Evolutionary conservation across 1,140 invertebrate genomes (phyloP).

Genomic region (Aphaenogaster ashmeadi): DNA sequence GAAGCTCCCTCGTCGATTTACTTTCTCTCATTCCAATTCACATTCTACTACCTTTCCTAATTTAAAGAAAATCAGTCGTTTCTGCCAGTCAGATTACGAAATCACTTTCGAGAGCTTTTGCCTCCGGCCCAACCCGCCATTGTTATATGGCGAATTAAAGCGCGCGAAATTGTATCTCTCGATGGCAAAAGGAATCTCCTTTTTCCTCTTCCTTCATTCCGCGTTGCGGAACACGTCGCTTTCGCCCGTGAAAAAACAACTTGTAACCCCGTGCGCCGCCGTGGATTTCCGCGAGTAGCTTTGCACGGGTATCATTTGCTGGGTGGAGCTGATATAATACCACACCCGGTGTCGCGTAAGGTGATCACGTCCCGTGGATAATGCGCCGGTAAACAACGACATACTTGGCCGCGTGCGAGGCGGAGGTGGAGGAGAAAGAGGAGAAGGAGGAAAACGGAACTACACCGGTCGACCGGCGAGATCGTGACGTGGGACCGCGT

Average conservation of each 20-base stretch:
- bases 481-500: conserved; percentile 65
- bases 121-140: neutral
- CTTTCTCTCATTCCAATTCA: neutral
- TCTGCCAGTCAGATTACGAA: neutral
- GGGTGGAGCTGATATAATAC: conserved; percentile 22
- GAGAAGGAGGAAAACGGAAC: conserved; percentile 70
- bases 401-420: conserved; percentile 30
- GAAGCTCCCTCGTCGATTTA: neutral
- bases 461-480: conserved; percentile 1
- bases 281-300: conserved; percentile 3
- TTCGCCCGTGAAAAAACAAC: conserved; percentile 45
- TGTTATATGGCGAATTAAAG: conserved; percentile 4
- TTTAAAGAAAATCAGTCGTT: neutral
- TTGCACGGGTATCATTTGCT: conserved; percentile 9
- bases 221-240: conserved; percentile 33
- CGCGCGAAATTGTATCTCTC: conserved; percentile 17
- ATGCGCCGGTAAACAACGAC: conserved; percentile 49
- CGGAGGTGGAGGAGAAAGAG: neutral
- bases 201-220: conserved; percentile 13
- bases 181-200: conserved; percentile 1
- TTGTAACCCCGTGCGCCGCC: neutral
- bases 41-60: neutral
- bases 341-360: conserved; percentile 4
- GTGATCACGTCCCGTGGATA: conserved; percentile 31
- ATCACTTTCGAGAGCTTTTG: conserved; percentile 14